Evolutionary conservation across 2,797 vertebrate genomes (phyloP).

Genomic region (Gymnodraco acuticeps): DNA sequence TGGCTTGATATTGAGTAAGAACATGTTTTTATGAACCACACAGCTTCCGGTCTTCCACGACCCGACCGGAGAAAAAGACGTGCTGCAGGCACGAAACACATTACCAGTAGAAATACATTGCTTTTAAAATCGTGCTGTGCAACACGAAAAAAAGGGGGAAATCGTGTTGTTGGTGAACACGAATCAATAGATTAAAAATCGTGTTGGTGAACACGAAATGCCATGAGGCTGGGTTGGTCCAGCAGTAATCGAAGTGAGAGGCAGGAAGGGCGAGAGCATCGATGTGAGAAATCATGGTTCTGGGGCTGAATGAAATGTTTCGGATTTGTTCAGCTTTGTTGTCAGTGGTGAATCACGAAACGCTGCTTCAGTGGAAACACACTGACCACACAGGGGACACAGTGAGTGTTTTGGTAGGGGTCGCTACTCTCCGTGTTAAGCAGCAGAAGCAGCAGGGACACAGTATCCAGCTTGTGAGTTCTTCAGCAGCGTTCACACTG

Average conservation of each 20-base stretch:
- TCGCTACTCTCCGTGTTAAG: constrained; percentile 54
- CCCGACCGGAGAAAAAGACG: too few relatives aligned
- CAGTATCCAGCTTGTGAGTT: constrained; percentile 34
- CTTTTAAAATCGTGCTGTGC: too few relatives aligned
- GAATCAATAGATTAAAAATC: too few relatives aligned
- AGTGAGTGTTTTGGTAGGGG: constrained; percentile 45
- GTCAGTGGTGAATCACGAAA: constrained; percentile 11
- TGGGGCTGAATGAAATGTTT: constrained; percentile 27
- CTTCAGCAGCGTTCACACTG: constrained; percentile 38
- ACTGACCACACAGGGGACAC: neutral
- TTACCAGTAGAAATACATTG: too few relatives aligned
- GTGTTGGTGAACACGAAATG: too few relatives aligned
- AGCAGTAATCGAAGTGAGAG: neutral
- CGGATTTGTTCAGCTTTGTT: constrained; percentile 23
- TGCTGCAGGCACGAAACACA: too few relatives aligned
- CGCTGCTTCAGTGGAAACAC: constrained; percentile 15
- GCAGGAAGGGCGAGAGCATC: neutral
- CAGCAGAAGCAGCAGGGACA: constrained; percentile 26
- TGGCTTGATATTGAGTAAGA: too few relatives aligned
- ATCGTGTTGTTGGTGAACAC: too few relatives aligned
- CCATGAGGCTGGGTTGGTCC: too few relatives aligned
- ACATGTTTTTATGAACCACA: too few relatives aligned
- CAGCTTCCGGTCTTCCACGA: too few relatives aligned
- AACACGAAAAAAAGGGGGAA: too few relatives aligned
- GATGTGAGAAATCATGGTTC: neutral